Evolutionary conservation across 2,113 vertebrate species (phyloP).

Genomic region (Grammomys dolichurus): DNA sequence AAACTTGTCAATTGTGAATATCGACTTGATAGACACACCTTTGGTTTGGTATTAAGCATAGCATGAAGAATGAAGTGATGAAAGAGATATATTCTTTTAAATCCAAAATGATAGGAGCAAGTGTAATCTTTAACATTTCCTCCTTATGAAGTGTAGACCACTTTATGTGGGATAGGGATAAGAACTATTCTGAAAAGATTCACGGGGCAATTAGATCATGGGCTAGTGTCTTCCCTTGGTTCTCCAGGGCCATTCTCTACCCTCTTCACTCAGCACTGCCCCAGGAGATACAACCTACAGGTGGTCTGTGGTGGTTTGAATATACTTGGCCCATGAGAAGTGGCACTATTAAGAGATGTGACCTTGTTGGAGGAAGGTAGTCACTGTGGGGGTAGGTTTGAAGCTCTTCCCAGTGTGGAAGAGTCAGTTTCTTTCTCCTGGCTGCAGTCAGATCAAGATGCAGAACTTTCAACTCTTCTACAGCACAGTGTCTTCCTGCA

Average conservation of each 20-base stretch:
- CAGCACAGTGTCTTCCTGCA: no score
- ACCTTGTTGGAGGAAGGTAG: no score
- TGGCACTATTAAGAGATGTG: no score
- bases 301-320: not conserved
- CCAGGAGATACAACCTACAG: not conserved
- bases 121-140: conserved; percentile 39
- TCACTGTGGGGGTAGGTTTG: no score
- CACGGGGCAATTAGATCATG: not conserved
- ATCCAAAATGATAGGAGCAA: conserved; percentile 29
- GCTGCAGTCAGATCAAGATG: no score
- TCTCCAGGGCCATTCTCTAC: not conserved
- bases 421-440: no score
- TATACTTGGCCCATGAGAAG: no score
- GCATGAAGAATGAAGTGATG: conserved; percentile 30
- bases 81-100: not conserved
- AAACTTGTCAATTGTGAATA: conserved; percentile 42
- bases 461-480: no score
- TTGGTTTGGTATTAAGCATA: not conserved
- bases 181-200: conserved; percentile 13
- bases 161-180: not conserved
- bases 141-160: not conserved
- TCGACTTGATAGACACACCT: conserved; percentile 40
- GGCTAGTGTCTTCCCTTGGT: not conserved
- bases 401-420: no score
- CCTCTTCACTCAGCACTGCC: not conserved